Evolutionary conservation across 2,888 invertebrate species (phyloP).

Genomic region (Polia nebulosa): DNA sequence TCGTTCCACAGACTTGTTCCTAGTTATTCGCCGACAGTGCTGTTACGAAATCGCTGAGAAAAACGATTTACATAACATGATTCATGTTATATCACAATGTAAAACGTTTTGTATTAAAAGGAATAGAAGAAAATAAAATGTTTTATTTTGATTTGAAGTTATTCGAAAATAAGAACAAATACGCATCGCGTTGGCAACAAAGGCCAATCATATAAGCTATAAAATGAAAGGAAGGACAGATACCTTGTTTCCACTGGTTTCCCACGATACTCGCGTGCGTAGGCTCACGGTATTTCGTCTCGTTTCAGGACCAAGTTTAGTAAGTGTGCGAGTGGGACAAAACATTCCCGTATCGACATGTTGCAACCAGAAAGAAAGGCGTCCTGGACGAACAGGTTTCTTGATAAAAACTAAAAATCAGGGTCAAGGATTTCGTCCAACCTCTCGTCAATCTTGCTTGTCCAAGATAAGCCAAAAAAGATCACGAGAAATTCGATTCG

Average conservation of each 20-base stretch:
- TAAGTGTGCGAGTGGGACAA: constrained; percentile 58
- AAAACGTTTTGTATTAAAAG: constrained; percentile 38
- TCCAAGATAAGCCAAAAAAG: background rate
- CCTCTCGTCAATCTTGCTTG: constrained; percentile 39
- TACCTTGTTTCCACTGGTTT: constrained; percentile 83
- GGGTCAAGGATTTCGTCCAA: constrained; percentile 72
- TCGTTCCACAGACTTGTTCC: constrained; percentile 82
- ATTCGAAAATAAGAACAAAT: constrained; percentile 61
- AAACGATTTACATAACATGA: constrained; percentile 81
- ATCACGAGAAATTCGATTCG: constrained; percentile 12
- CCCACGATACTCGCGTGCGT: constrained; percentile 81
- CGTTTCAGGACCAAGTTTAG: constrained; percentile 66
- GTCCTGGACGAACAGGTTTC: constrained; percentile 79
- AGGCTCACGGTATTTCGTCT: constrained; percentile 69
- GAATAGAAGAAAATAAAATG: constrained; percentile 25
- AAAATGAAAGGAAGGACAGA: constrained; percentile 85
- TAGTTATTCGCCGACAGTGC: constrained; percentile 75
- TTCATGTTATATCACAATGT: constrained; percentile 55
- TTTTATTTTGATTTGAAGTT: constrained; percentile 20
- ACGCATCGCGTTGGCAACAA: constrained; percentile 77
- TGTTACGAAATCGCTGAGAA: constrained; percentile 84
- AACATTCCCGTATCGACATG: constrained; percentile 52
- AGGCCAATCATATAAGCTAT: constrained; percentile 77
- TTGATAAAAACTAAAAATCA: constrained; percentile 69
- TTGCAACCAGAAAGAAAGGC: constrained; percentile 74